Evolutionary conservation across 2,888 invertebrate genomes (phyloP).

Genomic region (Pelosia muscerda): DNA sequence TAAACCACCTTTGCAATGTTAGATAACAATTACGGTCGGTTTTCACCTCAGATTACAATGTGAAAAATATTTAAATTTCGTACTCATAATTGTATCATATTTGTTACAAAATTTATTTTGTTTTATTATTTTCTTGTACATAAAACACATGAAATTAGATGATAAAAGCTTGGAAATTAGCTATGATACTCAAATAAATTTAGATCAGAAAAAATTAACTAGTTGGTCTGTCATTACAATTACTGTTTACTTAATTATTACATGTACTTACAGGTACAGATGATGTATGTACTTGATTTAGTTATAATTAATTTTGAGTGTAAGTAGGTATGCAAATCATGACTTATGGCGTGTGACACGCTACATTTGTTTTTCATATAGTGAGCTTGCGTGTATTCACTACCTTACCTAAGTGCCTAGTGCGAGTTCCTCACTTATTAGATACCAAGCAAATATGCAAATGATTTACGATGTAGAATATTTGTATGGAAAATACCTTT

Average conservation of each 20-base stretch:
- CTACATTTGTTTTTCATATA: not conserved
- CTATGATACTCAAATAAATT: no score
- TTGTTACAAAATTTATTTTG: no score
- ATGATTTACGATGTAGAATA: not conserved
- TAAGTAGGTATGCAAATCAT: not conserved
- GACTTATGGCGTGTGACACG: slow-evolving; percentile 1
- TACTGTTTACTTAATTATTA: not conserved
- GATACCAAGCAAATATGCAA: not conserved
- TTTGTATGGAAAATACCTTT: not conserved
- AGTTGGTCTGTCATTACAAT: no score
- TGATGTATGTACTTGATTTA: not conserved
- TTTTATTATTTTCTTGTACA: no score
- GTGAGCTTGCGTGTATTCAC: not conserved
- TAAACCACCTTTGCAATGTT: not conserved
- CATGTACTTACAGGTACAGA: not conserved
- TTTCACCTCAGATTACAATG: not conserved
- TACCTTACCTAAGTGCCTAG: not conserved
- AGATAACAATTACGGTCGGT: not conserved
- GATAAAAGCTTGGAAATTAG: no score
- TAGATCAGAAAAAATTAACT: no score
- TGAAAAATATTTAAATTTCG: not conserved
- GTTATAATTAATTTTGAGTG: slow-evolving; percentile 2
- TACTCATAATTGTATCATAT: not conserved
- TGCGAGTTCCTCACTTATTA: not conserved
- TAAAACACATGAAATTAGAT: no score